Evolutionary conservation across 2,888 invertebrate genomes (phyloP).

Genomic region (Empis livida): DNA sequence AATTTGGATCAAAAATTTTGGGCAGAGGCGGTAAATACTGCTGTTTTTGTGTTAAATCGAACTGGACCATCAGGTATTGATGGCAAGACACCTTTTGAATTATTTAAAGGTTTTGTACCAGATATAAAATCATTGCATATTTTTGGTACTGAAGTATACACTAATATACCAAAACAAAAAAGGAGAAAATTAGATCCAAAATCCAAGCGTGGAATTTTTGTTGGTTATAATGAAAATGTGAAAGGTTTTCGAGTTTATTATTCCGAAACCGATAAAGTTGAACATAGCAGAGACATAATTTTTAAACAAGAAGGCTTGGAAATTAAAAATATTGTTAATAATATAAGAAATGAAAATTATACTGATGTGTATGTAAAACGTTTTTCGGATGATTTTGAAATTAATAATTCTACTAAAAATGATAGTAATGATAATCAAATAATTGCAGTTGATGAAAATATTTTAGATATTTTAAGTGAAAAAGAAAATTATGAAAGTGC

Average conservation of each 20-base stretch:
- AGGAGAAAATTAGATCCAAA: slow-evolving; percentile 23
- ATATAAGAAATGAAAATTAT: not conserved
- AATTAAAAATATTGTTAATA: not conserved
- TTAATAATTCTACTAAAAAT: not conserved
- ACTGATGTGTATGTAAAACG: not conserved
- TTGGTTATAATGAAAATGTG: slow-evolving; percentile 21
- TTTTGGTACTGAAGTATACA: slow-evolving; percentile 26
- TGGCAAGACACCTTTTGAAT: slow-evolving; percentile 23
- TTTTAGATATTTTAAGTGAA: no score
- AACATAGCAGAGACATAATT: slow-evolving; percentile 9
- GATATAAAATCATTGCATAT: slow-evolving; percentile 11
- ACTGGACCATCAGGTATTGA: slow-evolving; percentile 3
- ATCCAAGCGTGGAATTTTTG: slow-evolving; percentile 11
- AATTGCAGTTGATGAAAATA: slow-evolving; percentile 2
- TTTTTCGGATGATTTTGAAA: not conserved
- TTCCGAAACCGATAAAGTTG: slow-evolving; percentile 5
- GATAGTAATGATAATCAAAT: slow-evolving; percentile 3
- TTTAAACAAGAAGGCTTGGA: slow-evolving; percentile 1
- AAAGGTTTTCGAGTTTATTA: slow-evolving; percentile 18
- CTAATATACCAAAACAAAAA: slow-evolving; percentile 23
- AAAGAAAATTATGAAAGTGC: not conserved
- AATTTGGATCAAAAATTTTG: slow-evolving; percentile 18
- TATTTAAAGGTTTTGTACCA: slow-evolving; percentile 18
- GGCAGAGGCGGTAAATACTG: slow-evolving; percentile 28
- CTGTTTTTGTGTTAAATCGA: slow-evolving; percentile 16